Conservation (phyloP, 1,140 invertebrate species). For the Sesamia nonagrioides region DNA sequence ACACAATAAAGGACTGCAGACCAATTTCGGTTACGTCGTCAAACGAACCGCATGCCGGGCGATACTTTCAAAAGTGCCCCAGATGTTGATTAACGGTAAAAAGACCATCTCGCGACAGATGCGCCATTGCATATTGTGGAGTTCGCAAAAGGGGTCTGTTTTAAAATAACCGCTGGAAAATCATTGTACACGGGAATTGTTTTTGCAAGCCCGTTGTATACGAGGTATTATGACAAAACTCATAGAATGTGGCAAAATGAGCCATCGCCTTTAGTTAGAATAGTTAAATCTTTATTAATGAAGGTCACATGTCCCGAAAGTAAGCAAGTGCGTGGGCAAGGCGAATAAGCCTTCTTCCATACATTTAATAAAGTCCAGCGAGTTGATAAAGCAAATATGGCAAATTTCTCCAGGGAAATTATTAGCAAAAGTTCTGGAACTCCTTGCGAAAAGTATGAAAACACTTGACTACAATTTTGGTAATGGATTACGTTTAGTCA, state of each 20-base stretch:
- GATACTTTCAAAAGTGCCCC: conserved; percentile 85
- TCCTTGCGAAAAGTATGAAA: neutral
- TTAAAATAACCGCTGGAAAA: conserved; percentile 18
- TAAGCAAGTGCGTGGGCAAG: neutral
- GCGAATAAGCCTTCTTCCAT: neutral
- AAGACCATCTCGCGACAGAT: conserved; percentile 72
- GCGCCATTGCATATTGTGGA: conserved; percentile 57
- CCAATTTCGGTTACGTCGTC: conserved; percentile 68
- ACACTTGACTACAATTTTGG: conserved; percentile 6
- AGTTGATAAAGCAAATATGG: conserved; percentile 11
- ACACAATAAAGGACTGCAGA: conserved; percentile 73
- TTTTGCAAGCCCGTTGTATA: neutral
- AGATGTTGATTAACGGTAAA: conserved; percentile 84
- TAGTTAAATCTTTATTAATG: neutral
- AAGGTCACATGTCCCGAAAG: neutral
- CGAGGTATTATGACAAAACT: neutral
- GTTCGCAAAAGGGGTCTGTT: conserved; percentile 10
- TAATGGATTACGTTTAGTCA: neutral
- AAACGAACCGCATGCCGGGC: conserved; percentile 58
- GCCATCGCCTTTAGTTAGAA: neutral
- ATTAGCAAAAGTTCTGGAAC: conserved; percentile 11
- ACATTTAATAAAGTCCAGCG: conserved; percentile 22
- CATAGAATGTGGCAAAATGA: too few species aligned
- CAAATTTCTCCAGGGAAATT: conserved; percentile 44
- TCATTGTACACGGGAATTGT: conserved; percentile 2